A percentile compares a stretch with the other conserved stretches of the same genome.
Conservation (phyloP, 2,797 vertebrate species). For the Enteromius trimaculatus region DNA sequence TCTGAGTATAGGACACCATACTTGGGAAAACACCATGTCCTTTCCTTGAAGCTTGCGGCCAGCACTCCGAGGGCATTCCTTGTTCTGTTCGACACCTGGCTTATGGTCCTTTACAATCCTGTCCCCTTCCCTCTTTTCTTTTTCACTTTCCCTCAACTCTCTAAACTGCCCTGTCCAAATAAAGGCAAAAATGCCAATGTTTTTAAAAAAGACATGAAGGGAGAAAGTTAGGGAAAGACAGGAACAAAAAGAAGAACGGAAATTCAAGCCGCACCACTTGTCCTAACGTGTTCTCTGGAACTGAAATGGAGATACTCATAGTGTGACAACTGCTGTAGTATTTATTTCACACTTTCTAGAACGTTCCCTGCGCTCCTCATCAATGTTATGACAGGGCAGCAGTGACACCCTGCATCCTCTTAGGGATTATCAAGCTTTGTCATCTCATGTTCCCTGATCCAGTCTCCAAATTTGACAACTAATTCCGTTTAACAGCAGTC, state of each 20-base stretch:
- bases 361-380: constrained; percentile 43
- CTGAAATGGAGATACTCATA: background rate
- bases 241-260: background rate
- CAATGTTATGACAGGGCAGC: constrained; percentile 38
- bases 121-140: background rate
- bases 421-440: constrained; percentile 64
- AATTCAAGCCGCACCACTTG: background rate
- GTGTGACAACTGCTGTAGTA: constrained; percentile 9
- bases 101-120: background rate
- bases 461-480: constrained; percentile 63
- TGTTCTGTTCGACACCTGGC: background rate
- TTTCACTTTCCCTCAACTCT: background rate
- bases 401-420: constrained; percentile 60
- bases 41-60: background rate
- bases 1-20: background rate
- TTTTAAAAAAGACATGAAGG: background rate
- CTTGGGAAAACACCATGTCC: background rate
- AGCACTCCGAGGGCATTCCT: background rate
- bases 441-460: constrained; percentile 58
- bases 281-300: background rate
- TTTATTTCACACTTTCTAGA: constrained; percentile 31
- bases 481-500: constrained; percentile 69
- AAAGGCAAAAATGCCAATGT: background rate
- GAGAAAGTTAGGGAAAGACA: background rate
- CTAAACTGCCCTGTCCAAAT: background rate